Base-by-base conservation (phyloP, 2,113 vertebrate genomes). In the Telmatochromis sp. region DNA sequence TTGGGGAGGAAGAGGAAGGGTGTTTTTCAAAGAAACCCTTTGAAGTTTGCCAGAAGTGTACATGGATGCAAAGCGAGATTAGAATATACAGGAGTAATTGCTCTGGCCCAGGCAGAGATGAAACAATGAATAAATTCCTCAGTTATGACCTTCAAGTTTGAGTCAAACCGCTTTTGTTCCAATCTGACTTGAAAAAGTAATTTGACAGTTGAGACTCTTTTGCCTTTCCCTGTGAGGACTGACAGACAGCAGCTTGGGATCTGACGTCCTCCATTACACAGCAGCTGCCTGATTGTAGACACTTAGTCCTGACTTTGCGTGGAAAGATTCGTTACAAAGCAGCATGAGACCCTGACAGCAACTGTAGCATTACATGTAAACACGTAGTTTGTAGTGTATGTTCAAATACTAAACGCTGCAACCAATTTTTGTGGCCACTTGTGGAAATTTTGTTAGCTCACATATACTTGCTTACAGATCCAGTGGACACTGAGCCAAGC, bases 1-100 rank as follows among this genome's bases (percentile, higher is more conserved):
- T 10, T 55, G 55, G 14, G 2, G 19, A 2, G 50, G 79, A 3
- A 13, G 9, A 6, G 28, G 79, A 15, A 55, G 40, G 3, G 55
- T 87, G 84, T 83, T 82, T 91, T 92, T 91, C 90, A 93, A 90
- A 92, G 85, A 88, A 88, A 47, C 26, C 10, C 92, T 94, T 93
- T 94, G 93, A 95, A 93, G 89, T 87, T 78, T 81, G 51, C 68
- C 63, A 28, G 82, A 86, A 80, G 88, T 83, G 83, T 81, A 86
- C 88, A 91, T 53, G 84, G 92, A 92, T 92, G 87, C 87, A 89
- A 26, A 26, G 78, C 8, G 3, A 93, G 91, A 94, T 92, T 88
- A 91, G 33, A 93, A 87, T 89, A 93, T 89, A 89, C 83, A 80
- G 60, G 80, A 82, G 86, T 91, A 91, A 93, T 87, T 89, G 87